These are phyloP conservation scores for Zosterops japonicus DNA, from an alignment of 2,113 vertebrate species.

Conservation along the genomic window DNA sequence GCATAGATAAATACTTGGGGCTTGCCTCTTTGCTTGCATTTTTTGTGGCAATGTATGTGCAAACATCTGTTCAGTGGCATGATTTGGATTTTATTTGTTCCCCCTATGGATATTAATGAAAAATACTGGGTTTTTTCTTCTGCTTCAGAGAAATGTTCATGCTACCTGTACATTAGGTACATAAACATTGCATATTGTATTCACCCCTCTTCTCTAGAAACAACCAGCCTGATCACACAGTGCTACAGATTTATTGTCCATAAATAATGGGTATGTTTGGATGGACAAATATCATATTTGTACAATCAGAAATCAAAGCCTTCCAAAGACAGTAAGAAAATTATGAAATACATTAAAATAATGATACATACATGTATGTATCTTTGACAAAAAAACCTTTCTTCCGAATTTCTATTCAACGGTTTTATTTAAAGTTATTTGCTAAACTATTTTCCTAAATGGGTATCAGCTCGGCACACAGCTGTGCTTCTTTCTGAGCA, in stretches of 20 bases:
- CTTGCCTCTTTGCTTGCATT: background rate
- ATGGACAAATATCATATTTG: background rate
- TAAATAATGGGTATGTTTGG: background rate
- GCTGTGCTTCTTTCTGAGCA: background rate
- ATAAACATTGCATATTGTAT: background rate
- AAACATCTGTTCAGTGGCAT: background rate
- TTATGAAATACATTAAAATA: background rate
- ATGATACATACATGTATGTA: no score
- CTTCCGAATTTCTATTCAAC: background rate
- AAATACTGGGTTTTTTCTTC: background rate
- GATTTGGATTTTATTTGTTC: background rate
- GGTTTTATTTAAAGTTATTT: background rate
- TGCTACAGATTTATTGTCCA: background rate
- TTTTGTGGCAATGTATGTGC: no score
- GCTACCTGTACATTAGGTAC: background rate
- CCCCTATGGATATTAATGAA: background rate
- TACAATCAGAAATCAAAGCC: background rate
- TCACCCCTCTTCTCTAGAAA: background rate
- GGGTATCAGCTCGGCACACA: background rate
- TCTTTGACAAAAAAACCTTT: background rate
- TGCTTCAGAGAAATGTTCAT: background rate
- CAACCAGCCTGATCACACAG: background rate
- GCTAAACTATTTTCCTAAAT: background rate
- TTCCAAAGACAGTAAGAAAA: background rate
- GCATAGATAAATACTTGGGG: background rate